A percentile compares a stretch with the other conserved stretches of the same genome.
phyloP scores from a whole-genome alignment of 2,888 invertebrate genomes.

The Cantharis rustica region DNA sequence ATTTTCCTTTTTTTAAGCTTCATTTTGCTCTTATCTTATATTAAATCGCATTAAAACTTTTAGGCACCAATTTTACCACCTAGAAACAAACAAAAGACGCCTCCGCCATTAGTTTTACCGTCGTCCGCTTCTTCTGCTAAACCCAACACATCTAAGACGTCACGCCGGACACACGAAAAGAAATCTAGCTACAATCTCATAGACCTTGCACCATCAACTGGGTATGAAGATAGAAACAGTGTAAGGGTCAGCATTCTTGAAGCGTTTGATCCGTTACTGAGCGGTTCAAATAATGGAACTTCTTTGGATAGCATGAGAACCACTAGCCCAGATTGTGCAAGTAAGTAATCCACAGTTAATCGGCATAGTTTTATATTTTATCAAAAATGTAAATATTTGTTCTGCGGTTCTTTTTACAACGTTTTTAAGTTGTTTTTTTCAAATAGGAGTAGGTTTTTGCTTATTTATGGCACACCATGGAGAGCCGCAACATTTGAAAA shows the following conservation, averaged over 20 bases:
- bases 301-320: constrained; percentile 38
- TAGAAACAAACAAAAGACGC: constrained; percentile 47
- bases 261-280: constrained; percentile 85
- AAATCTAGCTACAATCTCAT: constrained; percentile 57
- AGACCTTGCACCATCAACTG: constrained; percentile 58
- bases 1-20: background rate
- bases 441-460: too few species aligned
- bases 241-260: constrained; percentile 76
- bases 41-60: constrained; percentile 12
- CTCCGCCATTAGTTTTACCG: constrained; percentile 45
- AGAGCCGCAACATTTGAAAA: too few species aligned
- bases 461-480: too few species aligned
- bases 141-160: constrained; percentile 35
- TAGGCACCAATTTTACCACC: constrained; percentile 51
- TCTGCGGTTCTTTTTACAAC: too few species aligned
- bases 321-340: constrained; percentile 58
- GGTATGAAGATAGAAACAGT: constrained; percentile 58
- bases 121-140: constrained; percentile 29
- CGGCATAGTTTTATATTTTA: too few species aligned
- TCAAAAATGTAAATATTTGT: too few species aligned
- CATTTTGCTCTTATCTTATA: background rate
- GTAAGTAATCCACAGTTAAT: constrained; percentile 53
- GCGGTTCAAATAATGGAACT: constrained; percentile 58
- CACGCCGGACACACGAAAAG: constrained; percentile 47
- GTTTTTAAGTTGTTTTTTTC: too few species aligned